Conservation (phyloP, 2,113 vertebrate species). For the Ammodytes marinus region DNA sequence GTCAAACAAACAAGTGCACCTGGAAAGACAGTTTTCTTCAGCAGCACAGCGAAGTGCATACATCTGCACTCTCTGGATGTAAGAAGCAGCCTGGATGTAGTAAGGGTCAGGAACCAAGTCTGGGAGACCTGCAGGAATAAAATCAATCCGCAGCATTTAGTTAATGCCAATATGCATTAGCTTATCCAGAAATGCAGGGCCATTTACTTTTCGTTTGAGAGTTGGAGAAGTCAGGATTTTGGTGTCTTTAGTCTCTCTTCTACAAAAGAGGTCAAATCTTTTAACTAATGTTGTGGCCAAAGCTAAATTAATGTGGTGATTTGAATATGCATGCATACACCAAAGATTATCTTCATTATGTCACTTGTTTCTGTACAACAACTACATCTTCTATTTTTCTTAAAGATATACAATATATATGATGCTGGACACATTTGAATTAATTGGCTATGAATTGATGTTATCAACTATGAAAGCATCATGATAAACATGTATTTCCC, state of each 20-base stretch:
- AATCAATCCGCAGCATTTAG: accelerated
- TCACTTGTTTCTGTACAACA: neutral
- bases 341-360: neutral
- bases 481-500: neutral
- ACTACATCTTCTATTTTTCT: neutral
- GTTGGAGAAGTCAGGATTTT: neutral
- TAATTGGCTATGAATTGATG: neutral
- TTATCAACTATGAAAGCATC: neutral
- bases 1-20: constrained; percentile 64
- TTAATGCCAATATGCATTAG: neutral
- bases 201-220: neutral
- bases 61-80: constrained; percentile 86
- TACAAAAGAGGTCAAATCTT: neutral
- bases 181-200: neutral
- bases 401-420: too few relatives aligned
- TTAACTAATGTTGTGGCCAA: neutral
- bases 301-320: neutral
- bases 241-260: neutral
- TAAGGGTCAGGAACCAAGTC: constrained; percentile 87
- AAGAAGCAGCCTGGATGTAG: constrained; percentile 87
- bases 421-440: neutral
- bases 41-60: constrained; percentile 87
- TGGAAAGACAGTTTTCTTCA: constrained; percentile 88
- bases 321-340: neutral
- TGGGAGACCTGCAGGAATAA: constrained; percentile 80